These are phyloP conservation scores for Sapajus apella DNA, from an alignment of 2,113 vertebrate species.

Conservation along the genomic window DNA sequence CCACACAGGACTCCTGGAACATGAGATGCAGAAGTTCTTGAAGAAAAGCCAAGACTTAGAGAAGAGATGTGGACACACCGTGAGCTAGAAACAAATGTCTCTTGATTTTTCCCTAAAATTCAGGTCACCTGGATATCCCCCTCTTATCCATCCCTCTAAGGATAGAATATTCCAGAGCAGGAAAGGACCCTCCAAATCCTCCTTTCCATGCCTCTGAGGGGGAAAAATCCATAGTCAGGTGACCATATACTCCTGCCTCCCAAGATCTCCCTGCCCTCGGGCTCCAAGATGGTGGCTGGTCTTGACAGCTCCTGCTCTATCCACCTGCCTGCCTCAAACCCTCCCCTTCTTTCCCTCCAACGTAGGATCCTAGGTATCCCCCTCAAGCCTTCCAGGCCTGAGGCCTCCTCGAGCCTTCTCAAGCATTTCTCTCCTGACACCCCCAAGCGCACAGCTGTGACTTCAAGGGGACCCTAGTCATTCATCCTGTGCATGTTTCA, in stretches of 20 bases:
- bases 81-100: neutral
- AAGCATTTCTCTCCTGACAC: neutral
- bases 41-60: conserved; percentile 2
- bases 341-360: neutral
- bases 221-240: neutral
- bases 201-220: neutral
- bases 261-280: neutral
- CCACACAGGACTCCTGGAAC: neutral
- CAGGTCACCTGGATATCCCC: neutral
- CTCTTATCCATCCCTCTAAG: neutral
- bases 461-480: neutral
- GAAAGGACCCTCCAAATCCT: neutral
- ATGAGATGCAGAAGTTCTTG: neutral
- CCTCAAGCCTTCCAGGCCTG: neutral
- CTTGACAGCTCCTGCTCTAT: neutral
- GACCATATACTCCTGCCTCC: neutral
- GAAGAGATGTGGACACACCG: neutral
- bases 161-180: neutral
- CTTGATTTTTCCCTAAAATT: conserved; percentile 7
- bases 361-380: neutral
- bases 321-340: neutral
- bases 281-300: neutral
- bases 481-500: neutral
- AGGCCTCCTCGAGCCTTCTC: neutral
- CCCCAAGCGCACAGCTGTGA: neutral